Evolutionary conservation across 2,797 vertebrate genomes (phyloP).

Genomic region (Prunella strophiata): DNA sequence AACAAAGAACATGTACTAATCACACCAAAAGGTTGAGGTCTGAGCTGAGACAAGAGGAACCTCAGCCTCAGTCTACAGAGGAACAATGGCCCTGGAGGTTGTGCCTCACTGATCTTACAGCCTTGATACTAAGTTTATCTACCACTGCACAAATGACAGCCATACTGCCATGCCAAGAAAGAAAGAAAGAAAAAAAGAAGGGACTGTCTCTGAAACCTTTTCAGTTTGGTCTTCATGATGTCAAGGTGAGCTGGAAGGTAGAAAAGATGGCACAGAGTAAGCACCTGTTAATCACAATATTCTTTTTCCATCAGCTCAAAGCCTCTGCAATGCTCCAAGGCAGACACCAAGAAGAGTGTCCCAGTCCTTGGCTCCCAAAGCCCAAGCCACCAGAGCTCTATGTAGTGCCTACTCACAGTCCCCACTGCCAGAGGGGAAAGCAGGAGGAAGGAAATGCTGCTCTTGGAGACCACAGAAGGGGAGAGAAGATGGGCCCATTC

Average conservation of each 20-base stretch:
- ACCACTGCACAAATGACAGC: neutral
- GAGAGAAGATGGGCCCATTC: neutral
- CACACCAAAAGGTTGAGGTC: neutral
- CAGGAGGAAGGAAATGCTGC: neutral
- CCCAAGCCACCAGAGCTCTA: neutral
- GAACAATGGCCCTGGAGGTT: neutral
- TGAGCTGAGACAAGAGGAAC: neutral
- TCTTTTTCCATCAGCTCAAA: neutral
- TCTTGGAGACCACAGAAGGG: neutral
- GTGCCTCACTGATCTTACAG: fast-evolving
- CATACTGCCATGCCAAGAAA: neutral
- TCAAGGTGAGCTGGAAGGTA: neutral
- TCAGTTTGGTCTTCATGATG: neutral
- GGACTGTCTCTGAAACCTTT: neutral
- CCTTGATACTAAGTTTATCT: neutral
- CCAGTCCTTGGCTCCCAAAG: neutral
- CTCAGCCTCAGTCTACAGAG: neutral
- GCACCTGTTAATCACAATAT: neutral
- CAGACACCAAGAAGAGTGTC: neutral
- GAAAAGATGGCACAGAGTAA: neutral
- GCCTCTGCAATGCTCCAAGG: neutral
- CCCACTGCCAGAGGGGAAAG: neutral
- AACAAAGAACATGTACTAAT: neutral
- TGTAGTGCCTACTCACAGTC: neutral
- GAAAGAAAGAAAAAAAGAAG: no score